Evolutionary conservation across 2,888 invertebrate species (phyloP), one percentile per base, ranked within the genome.

Genomic region (Thymelicus lineola): DNA sequence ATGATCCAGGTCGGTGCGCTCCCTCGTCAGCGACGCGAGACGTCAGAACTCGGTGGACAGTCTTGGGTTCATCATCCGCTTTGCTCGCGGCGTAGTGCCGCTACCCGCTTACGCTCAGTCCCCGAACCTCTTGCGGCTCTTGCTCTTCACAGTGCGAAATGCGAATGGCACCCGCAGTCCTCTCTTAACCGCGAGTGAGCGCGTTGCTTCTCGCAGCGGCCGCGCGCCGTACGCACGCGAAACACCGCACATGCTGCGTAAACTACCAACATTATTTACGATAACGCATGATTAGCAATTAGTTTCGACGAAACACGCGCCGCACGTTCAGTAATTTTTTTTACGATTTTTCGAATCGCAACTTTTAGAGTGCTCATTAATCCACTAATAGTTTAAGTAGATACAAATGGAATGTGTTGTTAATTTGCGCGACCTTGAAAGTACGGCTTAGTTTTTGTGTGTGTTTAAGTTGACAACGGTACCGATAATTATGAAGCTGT

Each of bases 131-230:
- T 73, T 76, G 75, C 78, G 75, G 72, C 74, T 79, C 72, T 73
- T 76, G 75, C 78, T 76, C 73, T 70, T 69, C 69, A 69, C 71
- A 38, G 7, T 38, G 7, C 36, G 6, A 7, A 70, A 66, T 75
- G 81, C 85, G 80, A 77, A 74, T 76, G 84, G 77, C 84, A 86
- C 85, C 86, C 75, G 88, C 92, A 93, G 93, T 93, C 82, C 87
- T 87, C 90, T 85, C 83, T 84, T 84, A 90, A 86, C 92, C 91
- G 91, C 90, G 89, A 90, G 86, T 87, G 92, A 91, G 93, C 90
- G 91, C 90, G 92, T 90, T 89, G 91, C 90, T 85, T 89, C 81
- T 82, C 82, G 88, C 90, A 90, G 90, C 88, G 88, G 88, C 90
- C 90, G 90, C 88, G 88, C 86, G 88, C 88, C 86, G 87, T 83